Evolutionary conservation across 2,888 invertebrate species (phyloP).

Genomic region (Phania funesta): DNA sequence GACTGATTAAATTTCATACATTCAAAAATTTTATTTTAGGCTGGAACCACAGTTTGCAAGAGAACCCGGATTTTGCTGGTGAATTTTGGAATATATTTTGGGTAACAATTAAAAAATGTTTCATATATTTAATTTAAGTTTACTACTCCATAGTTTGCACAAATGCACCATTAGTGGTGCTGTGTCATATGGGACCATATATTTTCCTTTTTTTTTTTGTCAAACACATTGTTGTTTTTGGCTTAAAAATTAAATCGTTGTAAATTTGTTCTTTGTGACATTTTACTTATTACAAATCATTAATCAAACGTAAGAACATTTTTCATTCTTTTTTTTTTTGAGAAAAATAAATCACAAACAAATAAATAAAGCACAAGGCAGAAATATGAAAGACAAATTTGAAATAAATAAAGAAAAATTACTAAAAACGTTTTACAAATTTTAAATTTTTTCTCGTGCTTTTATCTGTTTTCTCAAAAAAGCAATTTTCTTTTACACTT

Average conservation of each 20-base stretch:
- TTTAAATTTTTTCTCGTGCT: no score
- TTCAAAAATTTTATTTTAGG: not conserved
- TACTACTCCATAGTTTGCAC: not conserved
- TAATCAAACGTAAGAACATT: constrained; percentile 47
- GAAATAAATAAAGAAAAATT: no score
- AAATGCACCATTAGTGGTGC: constrained; percentile 43
- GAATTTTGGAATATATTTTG: no score
- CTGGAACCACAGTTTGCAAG: no score
- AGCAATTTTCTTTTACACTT: no score
- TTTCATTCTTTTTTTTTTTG: no score
- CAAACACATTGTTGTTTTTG: not conserved
- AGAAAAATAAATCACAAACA: not conserved
- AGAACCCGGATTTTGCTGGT: no score
- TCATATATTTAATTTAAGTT: not conserved
- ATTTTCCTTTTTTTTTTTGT: not conserved
- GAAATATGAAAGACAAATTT: not conserved
- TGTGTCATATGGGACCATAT: constrained; percentile 41
- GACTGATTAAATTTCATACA: not conserved
- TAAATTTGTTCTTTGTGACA: constrained; percentile 52
- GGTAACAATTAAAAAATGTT: no score
- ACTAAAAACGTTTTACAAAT: no score
- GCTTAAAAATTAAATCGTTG: constrained; percentile 7
- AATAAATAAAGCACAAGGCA: not conserved
- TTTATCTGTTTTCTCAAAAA: no score
- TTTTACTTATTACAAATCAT: constrained; percentile 54